Conservation (phyloP, 2,797 vertebrate genomes). For the Pristis pectinata region DNA sequence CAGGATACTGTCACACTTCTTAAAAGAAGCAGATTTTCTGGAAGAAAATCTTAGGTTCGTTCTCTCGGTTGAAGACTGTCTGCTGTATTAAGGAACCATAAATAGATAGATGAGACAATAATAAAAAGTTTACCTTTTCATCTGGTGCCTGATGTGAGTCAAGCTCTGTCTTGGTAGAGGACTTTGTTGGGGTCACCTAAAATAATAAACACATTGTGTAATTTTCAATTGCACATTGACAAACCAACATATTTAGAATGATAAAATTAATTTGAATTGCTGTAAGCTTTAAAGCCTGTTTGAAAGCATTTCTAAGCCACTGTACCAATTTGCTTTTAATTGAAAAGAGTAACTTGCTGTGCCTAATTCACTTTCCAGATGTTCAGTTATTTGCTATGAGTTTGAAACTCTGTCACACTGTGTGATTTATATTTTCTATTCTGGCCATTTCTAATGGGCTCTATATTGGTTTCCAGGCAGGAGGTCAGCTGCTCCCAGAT, state of each 20-base stretch:
- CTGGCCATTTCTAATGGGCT: not conserved
- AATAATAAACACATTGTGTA: not conserved
- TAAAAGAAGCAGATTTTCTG: not conserved
- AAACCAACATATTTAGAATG: not conserved
- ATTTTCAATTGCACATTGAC: not conserved
- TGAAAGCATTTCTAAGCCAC: not conserved
- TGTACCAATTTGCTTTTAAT: not conserved
- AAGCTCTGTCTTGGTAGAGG: not conserved
- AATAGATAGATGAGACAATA: not conserved
- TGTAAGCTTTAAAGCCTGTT: not conserved
- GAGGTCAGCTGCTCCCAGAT: not conserved
- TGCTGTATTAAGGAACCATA: not conserved
- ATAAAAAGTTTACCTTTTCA: constrained; percentile 4
- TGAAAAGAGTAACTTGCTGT: not conserved
- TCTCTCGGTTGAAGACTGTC: not conserved
- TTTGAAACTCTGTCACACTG: not conserved
- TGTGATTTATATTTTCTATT: not conserved
- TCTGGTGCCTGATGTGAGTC: not conserved
- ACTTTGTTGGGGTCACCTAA: constrained; percentile 24
- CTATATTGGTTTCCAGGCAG: not conserved
- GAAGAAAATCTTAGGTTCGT: not conserved
- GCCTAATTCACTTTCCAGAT: not conserved
- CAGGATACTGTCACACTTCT: not conserved
- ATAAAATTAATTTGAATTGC: not conserved
- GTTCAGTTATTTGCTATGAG: not conserved